These are phyloP conservation scores for Apotomis betuletana DNA, from an alignment of 2,888 invertebrate species.

Conservation along the genomic window DNA sequence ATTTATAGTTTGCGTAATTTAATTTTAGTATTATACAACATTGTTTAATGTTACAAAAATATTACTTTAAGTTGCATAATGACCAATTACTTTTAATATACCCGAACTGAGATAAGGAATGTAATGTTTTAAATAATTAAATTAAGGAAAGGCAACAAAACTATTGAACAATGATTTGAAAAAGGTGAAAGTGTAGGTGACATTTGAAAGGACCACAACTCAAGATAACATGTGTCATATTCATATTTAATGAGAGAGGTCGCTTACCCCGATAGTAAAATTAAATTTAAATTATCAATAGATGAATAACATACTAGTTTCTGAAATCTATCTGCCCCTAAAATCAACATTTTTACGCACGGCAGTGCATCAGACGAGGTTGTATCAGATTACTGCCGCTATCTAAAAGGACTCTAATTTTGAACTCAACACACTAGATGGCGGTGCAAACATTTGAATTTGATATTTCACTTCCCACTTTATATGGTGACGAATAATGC, in stretches of 20 bases:
- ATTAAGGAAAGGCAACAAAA: background rate
- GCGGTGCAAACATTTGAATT: background rate
- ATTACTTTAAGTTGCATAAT: background rate
- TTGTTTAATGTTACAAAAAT: background rate
- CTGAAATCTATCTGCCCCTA: background rate
- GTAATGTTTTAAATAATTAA: background rate
- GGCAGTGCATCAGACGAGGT: background rate
- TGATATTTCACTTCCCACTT: no score
- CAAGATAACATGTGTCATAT: no score
- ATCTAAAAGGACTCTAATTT: background rate
- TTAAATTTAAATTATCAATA: background rate
- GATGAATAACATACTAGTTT: background rate
- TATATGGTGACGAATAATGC: no score
- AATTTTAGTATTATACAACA: no score
- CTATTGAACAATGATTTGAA: no score
- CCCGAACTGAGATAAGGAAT: background rate
- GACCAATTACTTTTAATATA: background rate
- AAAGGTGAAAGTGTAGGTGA: no score
- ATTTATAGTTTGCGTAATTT: no score
- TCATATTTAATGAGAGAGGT: no score
- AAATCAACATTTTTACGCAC: background rate
- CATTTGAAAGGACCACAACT: no score
- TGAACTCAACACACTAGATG: background rate
- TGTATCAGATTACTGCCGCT: background rate
- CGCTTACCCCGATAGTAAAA: no score